Base-by-base conservation (phyloP, 2,797 vertebrate genomes). In the Takifugu rubripes region DNA sequence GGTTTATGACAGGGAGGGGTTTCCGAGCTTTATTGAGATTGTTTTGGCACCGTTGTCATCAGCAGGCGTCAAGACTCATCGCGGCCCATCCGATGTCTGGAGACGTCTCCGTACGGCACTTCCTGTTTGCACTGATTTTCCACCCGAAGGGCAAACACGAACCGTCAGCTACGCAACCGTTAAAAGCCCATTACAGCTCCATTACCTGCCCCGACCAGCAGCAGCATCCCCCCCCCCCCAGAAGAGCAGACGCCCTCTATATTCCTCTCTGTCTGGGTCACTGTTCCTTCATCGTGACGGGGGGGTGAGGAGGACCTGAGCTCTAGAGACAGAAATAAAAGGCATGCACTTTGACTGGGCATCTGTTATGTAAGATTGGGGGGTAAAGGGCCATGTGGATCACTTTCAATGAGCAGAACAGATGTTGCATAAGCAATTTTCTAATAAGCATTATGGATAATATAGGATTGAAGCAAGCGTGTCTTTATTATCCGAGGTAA, bases 131-230 rank as follows among this genome's bases (percentile, higher is more conserved):
- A 36, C 56, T 78, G 61, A 70, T 79, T 79, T 83, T 72, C 72
- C 84, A 70, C 68, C 68, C 57, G 53, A 81, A 84, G 72, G 72
- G 79, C 84, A 90, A 90, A 90, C 86, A 82, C 73, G 21, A 64
- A 66, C 50, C 74, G 31, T 84, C 69, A 77, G 78, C 76, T 67
- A 48, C 44, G 56, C 6, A 33, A 59, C 75, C 76, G 75, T 84
- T 89, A 88, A 90, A 89, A 90, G 85, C 75, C 83, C 81, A 89
- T 91, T 86, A 89, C 17, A 61, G 66, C 59, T 84, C 84, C 88
- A 90, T 90, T 90, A 90, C 81, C 78, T 80, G 66, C 26, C 36
- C 25, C 51, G 21, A 57, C 8, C 70, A 56, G 42, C 54, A 61
- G 61, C 82, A 62, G 64, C 33, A 9, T 2, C 31, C 31, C 56